Percentiles rank a stretch among this genome's conserved stretches.
These are phyloP conservation scores for Hiodon alosoides DNA, from an alignment of 2,113 vertebrate genomes.

Conservation along the genomic window DNA sequence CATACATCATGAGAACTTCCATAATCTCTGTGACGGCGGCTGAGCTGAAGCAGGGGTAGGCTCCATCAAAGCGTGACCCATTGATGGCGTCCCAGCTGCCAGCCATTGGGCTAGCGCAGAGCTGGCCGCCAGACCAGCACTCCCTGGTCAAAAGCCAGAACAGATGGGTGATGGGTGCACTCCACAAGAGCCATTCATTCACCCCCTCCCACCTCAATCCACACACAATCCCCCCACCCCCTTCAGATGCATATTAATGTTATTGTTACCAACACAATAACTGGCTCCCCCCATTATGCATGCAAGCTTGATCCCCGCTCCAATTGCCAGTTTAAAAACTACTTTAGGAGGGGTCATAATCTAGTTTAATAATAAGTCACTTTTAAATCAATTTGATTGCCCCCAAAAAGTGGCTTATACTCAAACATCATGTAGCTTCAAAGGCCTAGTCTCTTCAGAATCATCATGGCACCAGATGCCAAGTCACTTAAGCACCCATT, in stretches of 20 bases:
- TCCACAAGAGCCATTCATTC: conserved; percentile 46
- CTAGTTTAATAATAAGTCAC: conserved; percentile 13
- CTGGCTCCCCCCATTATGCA: conserved; percentile 31
- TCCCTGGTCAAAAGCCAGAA: conserved; percentile 49
- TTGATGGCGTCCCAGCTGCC: conserved; percentile 78
- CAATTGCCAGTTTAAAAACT: conserved; percentile 19
- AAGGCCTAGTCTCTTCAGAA: background rate
- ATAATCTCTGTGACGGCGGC: conserved; percentile 72
- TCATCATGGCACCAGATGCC: background rate
- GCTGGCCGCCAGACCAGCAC: conserved; percentile 50
- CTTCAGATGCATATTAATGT: conserved; percentile 61
- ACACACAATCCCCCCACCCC: conserved; percentile 20
- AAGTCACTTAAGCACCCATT: conserved; percentile 25
- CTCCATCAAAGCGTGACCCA: conserved; percentile 76
- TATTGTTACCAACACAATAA: conserved; percentile 53
- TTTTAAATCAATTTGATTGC: conserved; percentile 8
- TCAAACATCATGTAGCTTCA: background rate
- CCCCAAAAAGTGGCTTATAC: background rate
- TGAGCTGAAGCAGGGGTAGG: conserved; percentile 74
- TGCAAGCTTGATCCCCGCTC: conserved; percentile 22
- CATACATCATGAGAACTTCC: conserved; percentile 75
- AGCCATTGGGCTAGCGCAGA: conserved; percentile 58
- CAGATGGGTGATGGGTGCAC: conserved; percentile 70
- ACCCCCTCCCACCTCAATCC: conserved; percentile 10
- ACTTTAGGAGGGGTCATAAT: conserved; percentile 17